Evolutionary conservation across 2,113 vertebrate genomes (phyloP), one percentile per base, ranked within the genome.

Genomic region (Phalacrocorax brasilianus): DNA sequence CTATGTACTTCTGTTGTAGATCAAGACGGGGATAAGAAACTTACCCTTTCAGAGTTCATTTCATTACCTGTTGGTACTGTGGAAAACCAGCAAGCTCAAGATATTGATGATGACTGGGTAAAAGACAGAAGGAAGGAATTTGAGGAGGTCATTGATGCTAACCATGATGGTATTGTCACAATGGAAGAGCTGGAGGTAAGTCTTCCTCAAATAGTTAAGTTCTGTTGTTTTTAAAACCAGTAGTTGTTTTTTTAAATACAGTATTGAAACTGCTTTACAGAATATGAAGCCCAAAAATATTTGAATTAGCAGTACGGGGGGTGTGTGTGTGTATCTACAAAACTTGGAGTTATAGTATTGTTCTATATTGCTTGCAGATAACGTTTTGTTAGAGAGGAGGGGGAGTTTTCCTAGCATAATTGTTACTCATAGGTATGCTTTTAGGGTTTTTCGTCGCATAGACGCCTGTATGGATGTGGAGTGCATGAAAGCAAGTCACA

Each of bases 71-170:
- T 99, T 91, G 99, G 99, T 55, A 99, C 99, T 0, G 99, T 99
- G 56, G 99, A 99, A 97, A 99, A 99, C 95, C 99, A 99, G 96
- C 99, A 99, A 82, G 99, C 98, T 2, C 99, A 99, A 95, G 99
- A 99, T 82, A 98, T 99, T 2, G 99, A 99, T 1, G 99, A 99
- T 9, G 99, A 99, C 85, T 99, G 99, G 99, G 99, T 99, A 4
- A 96, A 97, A 42, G 99, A 99, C 94, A 95, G 99, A 72, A 99
- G 97, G 95, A 99, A 98, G 90, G 99, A 99, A 65, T 99, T 99
- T 63, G 98, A 99, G 95, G 98, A 99, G 1, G 99, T 99, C 55
- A 99, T 99, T 2, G 99, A 99, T 6, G 94, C 98, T 3, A 97
- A 99, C 89, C 98, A 68, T 0, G 97, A 99, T 0, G 98, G 98